A percentile compares a stretch with the other conserved stretches of the same genome.
Evolutionary conservation across 2,113 vertebrate genomes (phyloP).

Genomic region (Forbesichthys papilliferus): DNA sequence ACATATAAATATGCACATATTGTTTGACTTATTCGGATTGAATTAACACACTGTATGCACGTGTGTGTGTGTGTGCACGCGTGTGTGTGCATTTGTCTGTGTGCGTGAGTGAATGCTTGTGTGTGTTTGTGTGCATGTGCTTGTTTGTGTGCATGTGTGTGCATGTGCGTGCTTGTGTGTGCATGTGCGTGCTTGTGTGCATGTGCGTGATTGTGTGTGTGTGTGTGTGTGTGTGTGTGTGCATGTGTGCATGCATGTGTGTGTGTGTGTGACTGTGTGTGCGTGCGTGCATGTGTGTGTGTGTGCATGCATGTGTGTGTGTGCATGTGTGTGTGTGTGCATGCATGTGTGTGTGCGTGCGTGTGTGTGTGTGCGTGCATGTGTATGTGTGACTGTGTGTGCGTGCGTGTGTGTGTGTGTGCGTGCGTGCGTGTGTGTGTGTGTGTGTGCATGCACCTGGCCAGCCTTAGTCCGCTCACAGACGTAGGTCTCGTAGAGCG

Average conservation of each 20-base stretch:
- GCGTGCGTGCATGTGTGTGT: too few species aligned
- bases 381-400: not conserved
- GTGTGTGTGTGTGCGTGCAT: too few species aligned
- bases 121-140: not conserved
- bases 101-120: not conserved
- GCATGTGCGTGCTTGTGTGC: too few species aligned
- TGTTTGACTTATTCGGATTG: too few species aligned
- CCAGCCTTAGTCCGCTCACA: conserved; percentile 91
- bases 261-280: too few species aligned
- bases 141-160: not conserved
- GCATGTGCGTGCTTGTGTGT: not conserved
- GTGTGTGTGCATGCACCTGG: conserved; percentile 80
- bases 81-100: not conserved
- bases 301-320: too few species aligned
- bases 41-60: too few species aligned
- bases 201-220: not conserved
- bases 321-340: too few species aligned
- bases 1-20: too few species aligned
- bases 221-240: not conserved
- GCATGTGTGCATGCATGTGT: too few species aligned
- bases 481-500: conserved; percentile 89
- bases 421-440: not conserved
- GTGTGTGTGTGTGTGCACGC: not conserved
- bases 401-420: not conserved
- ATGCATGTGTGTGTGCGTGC: too few species aligned